phyloP scores from a whole-genome alignment of 1,140 invertebrate genomes.

The Drosophila chauvacae region DNA sequence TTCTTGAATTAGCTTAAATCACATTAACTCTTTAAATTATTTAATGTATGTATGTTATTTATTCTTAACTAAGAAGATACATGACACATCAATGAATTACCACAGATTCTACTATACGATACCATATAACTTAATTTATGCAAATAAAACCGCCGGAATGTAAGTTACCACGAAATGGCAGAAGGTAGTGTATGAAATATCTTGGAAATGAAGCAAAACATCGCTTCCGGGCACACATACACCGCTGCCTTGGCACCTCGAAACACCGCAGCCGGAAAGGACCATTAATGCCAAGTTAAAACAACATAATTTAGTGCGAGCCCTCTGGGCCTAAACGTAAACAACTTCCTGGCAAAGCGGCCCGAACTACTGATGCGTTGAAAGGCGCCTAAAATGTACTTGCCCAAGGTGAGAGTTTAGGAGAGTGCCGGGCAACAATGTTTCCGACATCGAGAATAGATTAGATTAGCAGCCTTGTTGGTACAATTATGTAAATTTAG shows the following conservation, averaged over 20 bases:
- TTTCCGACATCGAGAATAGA: constrained; percentile 36
- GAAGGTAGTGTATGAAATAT: constrained; percentile 1
- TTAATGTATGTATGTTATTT: not conserved
- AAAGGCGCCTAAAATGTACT: constrained; percentile 42
- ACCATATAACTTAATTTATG: constrained; percentile 54
- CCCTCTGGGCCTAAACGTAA: constrained; percentile 61
- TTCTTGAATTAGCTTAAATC: not conserved
- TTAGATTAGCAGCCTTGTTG: constrained; percentile 47
- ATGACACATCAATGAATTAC: not conserved
- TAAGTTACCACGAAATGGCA: constrained; percentile 1
- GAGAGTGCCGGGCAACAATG: constrained; percentile 22
- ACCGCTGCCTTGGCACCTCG: constrained; percentile 12
- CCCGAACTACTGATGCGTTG: constrained; percentile 39
- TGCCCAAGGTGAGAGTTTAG: constrained; percentile 5
- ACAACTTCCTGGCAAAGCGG: constrained; percentile 49
- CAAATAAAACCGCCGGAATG: constrained; percentile 15
- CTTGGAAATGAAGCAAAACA: constrained; percentile 11
- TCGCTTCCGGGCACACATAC: constrained; percentile 65
- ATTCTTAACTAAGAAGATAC: not conserved
- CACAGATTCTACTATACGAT: constrained; percentile 4
- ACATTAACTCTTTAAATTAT: not conserved
- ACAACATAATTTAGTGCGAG: constrained; percentile 71
- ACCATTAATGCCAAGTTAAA: constrained; percentile 70
- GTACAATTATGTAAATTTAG: constrained; percentile 40
- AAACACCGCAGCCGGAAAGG: constrained; percentile 30